These are phyloP conservation scores for Monopterus albus DNA, from an alignment of 2,113 vertebrate species.

Conservation along the genomic window DNA sequence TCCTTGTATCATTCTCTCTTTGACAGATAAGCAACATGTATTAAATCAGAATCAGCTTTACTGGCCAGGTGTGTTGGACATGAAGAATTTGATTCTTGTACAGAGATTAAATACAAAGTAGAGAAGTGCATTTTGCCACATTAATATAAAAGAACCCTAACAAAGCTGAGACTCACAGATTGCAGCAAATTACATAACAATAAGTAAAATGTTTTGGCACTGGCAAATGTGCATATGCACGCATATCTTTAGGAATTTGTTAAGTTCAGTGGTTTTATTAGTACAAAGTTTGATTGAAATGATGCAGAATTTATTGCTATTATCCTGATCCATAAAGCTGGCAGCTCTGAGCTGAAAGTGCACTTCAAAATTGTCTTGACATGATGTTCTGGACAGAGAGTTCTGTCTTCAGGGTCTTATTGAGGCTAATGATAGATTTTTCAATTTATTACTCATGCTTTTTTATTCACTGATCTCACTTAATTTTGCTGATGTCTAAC, in stretches of 20 bases:
- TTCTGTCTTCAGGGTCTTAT: not conserved
- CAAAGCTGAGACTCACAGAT: no score
- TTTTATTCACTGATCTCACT: not conserved
- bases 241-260: not conserved
- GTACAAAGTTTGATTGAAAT: not conserved
- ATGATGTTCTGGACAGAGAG: not conserved
- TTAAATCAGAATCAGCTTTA: no score
- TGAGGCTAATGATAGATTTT: not conserved
- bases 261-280: not conserved
- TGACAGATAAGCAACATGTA: no score
- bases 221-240: not conserved
- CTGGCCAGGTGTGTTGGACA: no score
- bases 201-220: not conserved
- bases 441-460: not conserved
- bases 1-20: no score
- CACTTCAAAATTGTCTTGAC: not conserved
- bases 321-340: not conserved
- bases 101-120: no score
- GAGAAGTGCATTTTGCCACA: no score
- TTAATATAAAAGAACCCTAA: no score
- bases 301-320: not conserved
- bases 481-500: not conserved
- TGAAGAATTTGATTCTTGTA: no score
- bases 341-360: slow-evolving; percentile 2
- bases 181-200: not conserved